A percentile compares a stretch with the other conserved stretches of the same genome.
Conservation (phyloP, 2,888 invertebrate species). For the Lagria hirta region DNA sequence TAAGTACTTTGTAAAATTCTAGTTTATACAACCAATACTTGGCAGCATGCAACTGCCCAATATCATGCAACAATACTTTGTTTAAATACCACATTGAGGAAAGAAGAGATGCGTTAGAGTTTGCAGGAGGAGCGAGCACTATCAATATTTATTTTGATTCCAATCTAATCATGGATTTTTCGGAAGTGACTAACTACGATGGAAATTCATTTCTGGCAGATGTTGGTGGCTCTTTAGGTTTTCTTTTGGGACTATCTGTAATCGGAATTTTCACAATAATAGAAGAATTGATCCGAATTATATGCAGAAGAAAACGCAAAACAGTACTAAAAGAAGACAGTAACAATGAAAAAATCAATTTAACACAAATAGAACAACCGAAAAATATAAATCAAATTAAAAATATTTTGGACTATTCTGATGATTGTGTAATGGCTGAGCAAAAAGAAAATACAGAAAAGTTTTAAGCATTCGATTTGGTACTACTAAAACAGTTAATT, state of each 20-base stretch:
- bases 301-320: constrained; percentile 18
- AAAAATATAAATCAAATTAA: too few species aligned
- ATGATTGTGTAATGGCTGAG: too few species aligned
- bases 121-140: constrained; percentile 44
- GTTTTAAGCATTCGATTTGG: too few species aligned
- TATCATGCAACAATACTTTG: constrained; percentile 61
- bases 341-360: too few species aligned
- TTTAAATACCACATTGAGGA: constrained; percentile 65
- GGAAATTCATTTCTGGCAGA: constrained; percentile 68
- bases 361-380: too few species aligned
- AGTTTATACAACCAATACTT: too few species aligned
- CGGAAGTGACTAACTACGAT: constrained; percentile 68
- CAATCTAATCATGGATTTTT: constrained; percentile 66
- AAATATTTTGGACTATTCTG: too few species aligned
- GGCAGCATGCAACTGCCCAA: constrained; percentile 41
- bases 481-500: too few species aligned
- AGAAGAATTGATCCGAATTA: constrained; percentile 55
- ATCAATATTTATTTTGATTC: constrained; percentile 65
- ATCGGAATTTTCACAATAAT: constrained; percentile 63
- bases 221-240: constrained; percentile 67
- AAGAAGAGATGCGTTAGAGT: constrained; percentile 51
- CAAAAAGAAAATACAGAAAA: too few species aligned
- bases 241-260: constrained; percentile 68
- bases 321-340: too few species aligned
- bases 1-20: too few species aligned